phyloP scores from a whole-genome alignment of 2,797 vertebrate species.

The Anas acuta region DNA sequence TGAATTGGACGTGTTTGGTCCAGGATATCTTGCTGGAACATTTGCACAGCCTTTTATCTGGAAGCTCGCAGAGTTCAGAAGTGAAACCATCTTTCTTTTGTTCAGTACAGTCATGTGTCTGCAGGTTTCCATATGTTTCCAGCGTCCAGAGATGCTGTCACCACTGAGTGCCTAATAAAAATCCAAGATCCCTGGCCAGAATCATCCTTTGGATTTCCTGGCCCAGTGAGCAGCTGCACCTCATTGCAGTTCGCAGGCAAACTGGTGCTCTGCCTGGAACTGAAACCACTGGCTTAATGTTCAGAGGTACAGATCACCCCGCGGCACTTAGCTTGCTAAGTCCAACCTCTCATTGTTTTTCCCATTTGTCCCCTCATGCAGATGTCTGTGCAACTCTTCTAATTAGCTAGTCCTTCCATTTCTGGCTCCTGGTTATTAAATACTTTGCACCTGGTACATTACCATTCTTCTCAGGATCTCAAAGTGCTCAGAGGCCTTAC shows the following conservation, averaged over 20 bases:
- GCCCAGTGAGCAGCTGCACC: background rate
- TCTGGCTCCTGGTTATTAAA: background rate
- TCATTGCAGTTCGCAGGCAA: background rate
- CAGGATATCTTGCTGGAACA: conserved; percentile 43
- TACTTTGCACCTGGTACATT: background rate
- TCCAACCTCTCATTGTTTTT: background rate
- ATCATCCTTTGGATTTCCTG: background rate
- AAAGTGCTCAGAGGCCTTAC: background rate
- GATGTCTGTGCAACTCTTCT: background rate
- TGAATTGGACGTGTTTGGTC: conserved; percentile 10
- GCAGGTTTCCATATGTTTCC: conserved; percentile 28
- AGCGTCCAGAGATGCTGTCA: conserved; percentile 5
- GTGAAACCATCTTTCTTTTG: conserved; percentile 34
- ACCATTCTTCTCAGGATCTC: background rate
- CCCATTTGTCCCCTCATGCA: background rate
- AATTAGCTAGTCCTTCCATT: background rate
- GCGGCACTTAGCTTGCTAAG: background rate
- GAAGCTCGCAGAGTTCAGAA: background rate
- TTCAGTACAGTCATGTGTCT: background rate
- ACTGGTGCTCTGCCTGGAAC: background rate
- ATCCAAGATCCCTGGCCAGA: background rate
- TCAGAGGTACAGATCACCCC: background rate
- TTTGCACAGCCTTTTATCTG: conserved; percentile 32
- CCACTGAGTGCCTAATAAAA: conserved; percentile 26
- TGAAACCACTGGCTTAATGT: background rate